Percentiles rank a stretch among this genome's conserved stretches.
These are phyloP conservation scores for Drosophila subsilvestris DNA, from an alignment of 2,888 invertebrate species.

Conservation along the genomic window DNA sequence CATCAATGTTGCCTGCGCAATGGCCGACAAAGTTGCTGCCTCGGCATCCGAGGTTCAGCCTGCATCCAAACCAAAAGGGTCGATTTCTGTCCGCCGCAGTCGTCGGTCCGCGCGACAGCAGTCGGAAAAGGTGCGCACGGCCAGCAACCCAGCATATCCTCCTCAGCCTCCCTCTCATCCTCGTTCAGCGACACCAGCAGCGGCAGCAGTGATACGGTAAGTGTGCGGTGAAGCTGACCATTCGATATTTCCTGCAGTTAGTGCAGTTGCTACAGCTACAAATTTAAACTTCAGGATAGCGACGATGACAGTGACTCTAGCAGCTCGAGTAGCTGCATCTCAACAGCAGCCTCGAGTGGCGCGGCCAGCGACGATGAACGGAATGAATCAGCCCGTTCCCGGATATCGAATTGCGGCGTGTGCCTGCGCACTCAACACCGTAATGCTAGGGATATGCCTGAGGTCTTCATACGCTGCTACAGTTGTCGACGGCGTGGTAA, in stretches of 20 bases:
- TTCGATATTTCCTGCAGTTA: background rate
- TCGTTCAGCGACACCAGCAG: conserved; percentile 46
- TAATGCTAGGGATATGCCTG: conserved; percentile 86
- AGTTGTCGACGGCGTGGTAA: conserved; percentile 86
- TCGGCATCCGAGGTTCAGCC: background rate
- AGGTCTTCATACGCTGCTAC: conserved; percentile 87
- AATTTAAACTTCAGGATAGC: conserved; percentile 54
- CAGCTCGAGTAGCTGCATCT: conserved; percentile 47
- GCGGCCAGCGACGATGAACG: conserved; percentile 72
- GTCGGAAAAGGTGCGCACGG: conserved; percentile 41
- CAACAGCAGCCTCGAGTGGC: conserved; percentile 21
- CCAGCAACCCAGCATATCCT: conserved; percentile 40
- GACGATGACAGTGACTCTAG: conserved; percentile 63
- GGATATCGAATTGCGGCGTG: conserved; percentile 85
- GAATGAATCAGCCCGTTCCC: conserved; percentile 55
- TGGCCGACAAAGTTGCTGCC: conserved; percentile 11
- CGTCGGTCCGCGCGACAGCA: conserved; percentile 49
- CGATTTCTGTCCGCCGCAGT: conserved; percentile 47
- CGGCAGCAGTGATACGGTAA: conserved; percentile 69
- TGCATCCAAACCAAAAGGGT: background rate
- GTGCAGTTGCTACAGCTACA: background rate
- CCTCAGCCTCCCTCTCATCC: conserved; percentile 31
- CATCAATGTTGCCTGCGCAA: conserved; percentile 13
- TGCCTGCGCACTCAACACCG: conserved; percentile 86
- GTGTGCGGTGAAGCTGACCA: background rate